Evolutionary conservation across 2,797 vertebrate species (phyloP), one percentile per base, ranked within the genome.

Genomic region (Atherinosoma microstoma): DNA sequence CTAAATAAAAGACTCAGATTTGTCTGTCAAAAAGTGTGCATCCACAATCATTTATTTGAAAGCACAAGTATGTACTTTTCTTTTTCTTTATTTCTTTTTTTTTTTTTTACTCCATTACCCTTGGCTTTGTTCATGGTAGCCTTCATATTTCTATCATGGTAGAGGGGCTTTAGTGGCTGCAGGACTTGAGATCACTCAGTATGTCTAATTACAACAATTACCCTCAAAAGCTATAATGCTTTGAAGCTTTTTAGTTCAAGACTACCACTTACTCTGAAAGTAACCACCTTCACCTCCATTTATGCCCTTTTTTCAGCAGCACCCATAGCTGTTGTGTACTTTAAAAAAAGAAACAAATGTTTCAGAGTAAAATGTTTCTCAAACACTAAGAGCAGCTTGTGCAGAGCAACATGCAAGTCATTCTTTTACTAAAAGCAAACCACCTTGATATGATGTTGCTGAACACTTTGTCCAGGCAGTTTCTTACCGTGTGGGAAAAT

Each of bases 201-300:
- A 45, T 73, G 70, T 87, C 64, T 84, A 89, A 91, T 88, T 83
- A 85, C 82, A 85, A 79, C 81, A 89, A 89, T 90, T 87, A 87
- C 84, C 75, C 74, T 75, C 62, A 42, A n/a, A 76, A 75, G 75
- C 77, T 75, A 65, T 24, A 75, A 61, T 49, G 56, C 75, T 81
- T 75, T 32, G 73, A 85, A 80, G 67, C 71, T 49, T 87, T 76
- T 83, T 61, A 76, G 75, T 66, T 77, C 68, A 69, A 68, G 59
- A 64, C 72, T 53, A 67, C 56, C 78, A 80, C 72, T 82, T 75
- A 66, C 58, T 64, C 57, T 11, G 66, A 70, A 64, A 75, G 79
- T 47, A 77, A 65, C 67, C 64, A 57, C 75, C 58, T 78, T 56
- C 60, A 79, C 62, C 65, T 24, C 63, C 45, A 57, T 67, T 22